Conservation (phyloP, 1,140 invertebrate genomes). For the Cecropterus lyciades region DNA sequence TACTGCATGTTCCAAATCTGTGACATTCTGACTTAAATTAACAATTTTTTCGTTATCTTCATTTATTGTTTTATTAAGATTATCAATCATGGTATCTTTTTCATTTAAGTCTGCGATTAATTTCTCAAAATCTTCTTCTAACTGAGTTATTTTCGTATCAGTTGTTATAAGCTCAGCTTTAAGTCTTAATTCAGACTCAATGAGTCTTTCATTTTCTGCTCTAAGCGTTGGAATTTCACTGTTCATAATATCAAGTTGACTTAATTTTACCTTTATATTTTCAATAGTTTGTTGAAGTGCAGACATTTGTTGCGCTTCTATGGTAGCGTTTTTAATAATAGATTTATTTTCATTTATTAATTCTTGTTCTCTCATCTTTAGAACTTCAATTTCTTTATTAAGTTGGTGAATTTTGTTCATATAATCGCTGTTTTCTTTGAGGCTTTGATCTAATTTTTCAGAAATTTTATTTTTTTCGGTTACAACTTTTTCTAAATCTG, state of each 20-base stretch:
- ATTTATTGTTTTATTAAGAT: constrained; percentile 51
- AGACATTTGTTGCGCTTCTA: constrained; percentile 41
- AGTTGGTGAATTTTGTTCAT: constrained; percentile 44
- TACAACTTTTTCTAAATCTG: constrained; percentile 44
- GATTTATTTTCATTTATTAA: constrained; percentile 47
- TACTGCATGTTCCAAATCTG: constrained; percentile 54
- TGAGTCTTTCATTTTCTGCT: constrained; percentile 55
- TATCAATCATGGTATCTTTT: constrained; percentile 64
- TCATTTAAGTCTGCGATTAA: constrained; percentile 60
- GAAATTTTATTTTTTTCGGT: constrained; percentile 43
- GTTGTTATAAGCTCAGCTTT: constrained; percentile 61
- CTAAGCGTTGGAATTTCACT: constrained; percentile 48
- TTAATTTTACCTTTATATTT: constrained; percentile 49
- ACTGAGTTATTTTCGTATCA: constrained; percentile 59
- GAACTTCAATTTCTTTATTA: constrained; percentile 42
- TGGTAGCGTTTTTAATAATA: constrained; percentile 47
- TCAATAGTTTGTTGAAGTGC: constrained; percentile 52
- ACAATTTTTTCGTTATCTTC: constrained; percentile 51
- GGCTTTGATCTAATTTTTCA: constrained; percentile 40
- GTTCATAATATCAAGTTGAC: constrained; percentile 45
- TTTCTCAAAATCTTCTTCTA: constrained; percentile 71
- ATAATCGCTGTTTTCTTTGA: constrained; percentile 54
- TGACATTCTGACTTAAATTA: constrained; percentile 48
- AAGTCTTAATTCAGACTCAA: constrained; percentile 53
- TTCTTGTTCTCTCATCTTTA: constrained; percentile 47